Evolutionary conservation across 2,888 invertebrate genomes (phyloP).

Genomic region (Blastobasis lacticolella): DNA sequence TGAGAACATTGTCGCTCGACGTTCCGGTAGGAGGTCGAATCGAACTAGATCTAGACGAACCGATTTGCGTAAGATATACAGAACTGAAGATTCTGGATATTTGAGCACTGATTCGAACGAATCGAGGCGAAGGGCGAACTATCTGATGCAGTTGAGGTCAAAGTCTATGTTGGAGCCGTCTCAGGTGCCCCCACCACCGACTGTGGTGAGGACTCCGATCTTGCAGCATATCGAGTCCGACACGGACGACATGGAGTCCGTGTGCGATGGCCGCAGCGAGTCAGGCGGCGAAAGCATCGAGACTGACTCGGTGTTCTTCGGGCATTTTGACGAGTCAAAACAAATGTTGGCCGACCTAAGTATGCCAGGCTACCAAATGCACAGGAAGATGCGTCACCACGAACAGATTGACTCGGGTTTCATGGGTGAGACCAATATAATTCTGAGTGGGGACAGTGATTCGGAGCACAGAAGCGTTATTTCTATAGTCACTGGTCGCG

Average conservation of each 20-base stretch:
- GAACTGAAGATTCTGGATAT: constrained; percentile 85
- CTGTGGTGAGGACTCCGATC: constrained; percentile 36
- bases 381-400: constrained; percentile 32
- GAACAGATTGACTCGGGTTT: constrained; percentile 67
- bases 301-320: constrained; percentile 90
- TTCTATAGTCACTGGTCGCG: constrained; percentile 58
- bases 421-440: constrained; percentile 62
- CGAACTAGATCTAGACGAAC: constrained; percentile 56
- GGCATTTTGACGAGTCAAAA: constrained; percentile 75
- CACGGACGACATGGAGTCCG: constrained; percentile 84
- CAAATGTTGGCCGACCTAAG: constrained; percentile 56
- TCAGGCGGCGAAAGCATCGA: constrained; percentile 91
- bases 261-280: constrained; percentile 86
- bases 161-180: constrained; percentile 37
- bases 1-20: constrained; percentile 49
- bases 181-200: constrained; percentile 23
- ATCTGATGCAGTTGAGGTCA: constrained; percentile 58
- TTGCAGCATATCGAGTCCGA: constrained; percentile 64
- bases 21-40: constrained; percentile 54
- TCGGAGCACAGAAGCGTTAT: constrained; percentile 67
- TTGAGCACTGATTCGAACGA: constrained; percentile 88
- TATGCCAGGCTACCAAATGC: constrained; percentile 38
- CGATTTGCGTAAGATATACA: constrained; percentile 54
- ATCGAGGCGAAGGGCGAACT: constrained; percentile 65
- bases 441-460: constrained; percentile 64